Evolutionary conservation across 2,113 vertebrate genomes (phyloP), one percentile per base, ranked within the genome.

Genomic region (human (Homo sapiens)): DNA sequence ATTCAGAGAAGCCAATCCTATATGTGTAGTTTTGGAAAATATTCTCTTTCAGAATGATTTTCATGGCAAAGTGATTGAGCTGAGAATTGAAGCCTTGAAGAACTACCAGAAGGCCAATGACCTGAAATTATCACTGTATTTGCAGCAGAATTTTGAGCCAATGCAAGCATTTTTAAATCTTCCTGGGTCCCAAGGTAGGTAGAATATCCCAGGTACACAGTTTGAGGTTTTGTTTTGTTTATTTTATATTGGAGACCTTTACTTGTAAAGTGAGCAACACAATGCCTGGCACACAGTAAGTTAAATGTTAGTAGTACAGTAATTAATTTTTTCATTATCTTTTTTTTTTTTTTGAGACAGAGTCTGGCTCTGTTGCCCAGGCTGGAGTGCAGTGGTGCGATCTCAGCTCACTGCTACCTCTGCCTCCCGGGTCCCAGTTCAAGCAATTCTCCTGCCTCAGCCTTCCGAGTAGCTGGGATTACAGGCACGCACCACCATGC

Each of bases 1-100:
- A 75, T 96, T 92, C 88, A 45, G 38, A 96, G 80, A 97, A 94
- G 38, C 13, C 27, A 96, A 55, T 48, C 79, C 12, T 86, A 61
- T 61, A 57, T 86, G 52, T 94, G n/a, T 66, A 97, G n/a, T 81
- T 94, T 57, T 87, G 35, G 70, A 96, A 96, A 97, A 96, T 76
- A 45, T 94, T 57, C 68, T 96, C 87, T 97, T 97, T 50, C 82
- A 98, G 96, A 96, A 96, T 93, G 80, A 93, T 59, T 97, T 92
- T 89, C 89, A 96, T 78, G 84, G 97, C 57, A 97, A 97, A 96
- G 94, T 95, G 64, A 97, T 96, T 85, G 96, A 97, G 84, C 84
- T 97, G 96, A 97, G 89, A 97, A 98, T 94, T 76, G 92, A 97
- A 93, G 90, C 90, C 55, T 85, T 97, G 76, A 97, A 89, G 95